Evolutionary conservation across 2,888 invertebrate species (phyloP), one percentile per base, ranked within the genome.

Genomic region (Agelastica alni): DNA sequence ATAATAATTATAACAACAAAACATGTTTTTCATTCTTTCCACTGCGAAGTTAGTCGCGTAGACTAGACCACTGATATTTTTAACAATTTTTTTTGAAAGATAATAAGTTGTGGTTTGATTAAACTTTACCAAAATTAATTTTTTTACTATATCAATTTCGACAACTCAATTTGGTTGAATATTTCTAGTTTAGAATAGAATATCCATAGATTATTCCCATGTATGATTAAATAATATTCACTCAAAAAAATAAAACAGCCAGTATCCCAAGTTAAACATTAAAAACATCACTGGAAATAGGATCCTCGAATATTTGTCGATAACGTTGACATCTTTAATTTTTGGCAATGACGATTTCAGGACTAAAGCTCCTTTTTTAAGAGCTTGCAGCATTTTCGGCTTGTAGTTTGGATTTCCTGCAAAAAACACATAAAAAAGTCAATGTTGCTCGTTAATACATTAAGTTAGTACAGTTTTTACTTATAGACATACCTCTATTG

Each of bases 261-360:
- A 98, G 77, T 98, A 98, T 66, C 92, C 87, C 31, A 91, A 87
- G 77, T 98, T 98, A 80, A 98, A 98, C 64, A 96, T 80, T 71
- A 96, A 85, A 77, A 98, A 98, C 67, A 96, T 89, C 60, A 97
- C 89, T 0, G 98, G 98, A 77, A 98, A 98, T 60, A 96, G 84
- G 70, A 98, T 88, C 66, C 98, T 84, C 26, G 96, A 96, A 77
- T 96, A 96, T 70, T 96, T 96, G 79, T 98, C 98, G 71, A 98
- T 97, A 64, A 96, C 88, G 77, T 98, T 98, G 57, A 98, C 96
- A 78, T 98, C 96, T 69, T 95, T 90, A 65, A 98, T 95, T 79
- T 89, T 91, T n/a, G 95, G 95, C 84, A 95, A 87, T 22, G 93
- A 91, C n/a, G 88, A 86, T 72, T 89, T 89, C 66, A 94, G 78